Evolutionary conservation across 2,888 invertebrate genomes (phyloP).

Genomic region (Stenurella melanura): DNA sequence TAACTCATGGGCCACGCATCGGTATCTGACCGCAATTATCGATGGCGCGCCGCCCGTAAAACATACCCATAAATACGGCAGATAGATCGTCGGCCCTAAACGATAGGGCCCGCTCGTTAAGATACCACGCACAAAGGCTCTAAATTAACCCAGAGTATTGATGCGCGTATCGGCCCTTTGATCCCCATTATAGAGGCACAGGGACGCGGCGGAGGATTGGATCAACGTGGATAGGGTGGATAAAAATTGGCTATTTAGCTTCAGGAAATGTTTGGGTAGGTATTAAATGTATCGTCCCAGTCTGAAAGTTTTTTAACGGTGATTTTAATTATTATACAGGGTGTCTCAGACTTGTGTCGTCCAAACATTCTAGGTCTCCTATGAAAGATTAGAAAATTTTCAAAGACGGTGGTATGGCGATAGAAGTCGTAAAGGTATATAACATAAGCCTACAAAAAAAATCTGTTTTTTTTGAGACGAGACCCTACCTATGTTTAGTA

Average conservation of each 20-base stretch:
- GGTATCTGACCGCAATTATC: slow-evolving; percentile 60
- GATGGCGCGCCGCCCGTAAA: slow-evolving; percentile 50
- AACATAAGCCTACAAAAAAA: no score
- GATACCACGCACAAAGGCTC: slow-evolving; percentile 34
- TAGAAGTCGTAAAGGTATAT: no score
- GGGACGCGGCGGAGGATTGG: background rate
- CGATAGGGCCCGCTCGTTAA: slow-evolving; percentile 38
- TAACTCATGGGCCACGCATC: slow-evolving; percentile 61
- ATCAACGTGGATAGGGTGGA: background rate
- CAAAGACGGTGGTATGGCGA: no score
- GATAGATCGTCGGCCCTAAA: slow-evolving; percentile 30
- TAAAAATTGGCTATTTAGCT: background rate
- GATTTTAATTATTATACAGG: no score
- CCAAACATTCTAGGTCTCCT: no score
- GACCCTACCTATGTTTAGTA: no score
- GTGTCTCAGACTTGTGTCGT: no score
- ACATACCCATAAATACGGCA: slow-evolving; percentile 33
- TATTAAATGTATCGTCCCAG: no score
- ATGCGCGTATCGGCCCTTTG: slow-evolving; percentile 33
- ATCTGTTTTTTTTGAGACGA: no score
- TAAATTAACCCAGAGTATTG: slow-evolving; percentile 37
- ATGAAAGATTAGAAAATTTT: no score
- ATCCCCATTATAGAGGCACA: background rate
- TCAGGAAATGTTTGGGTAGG: no score
- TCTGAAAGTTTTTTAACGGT: no score